These are phyloP conservation scores for Trachelus tabidus DNA, from an alignment of 2,888 invertebrate species.

Conservation along the genomic window DNA sequence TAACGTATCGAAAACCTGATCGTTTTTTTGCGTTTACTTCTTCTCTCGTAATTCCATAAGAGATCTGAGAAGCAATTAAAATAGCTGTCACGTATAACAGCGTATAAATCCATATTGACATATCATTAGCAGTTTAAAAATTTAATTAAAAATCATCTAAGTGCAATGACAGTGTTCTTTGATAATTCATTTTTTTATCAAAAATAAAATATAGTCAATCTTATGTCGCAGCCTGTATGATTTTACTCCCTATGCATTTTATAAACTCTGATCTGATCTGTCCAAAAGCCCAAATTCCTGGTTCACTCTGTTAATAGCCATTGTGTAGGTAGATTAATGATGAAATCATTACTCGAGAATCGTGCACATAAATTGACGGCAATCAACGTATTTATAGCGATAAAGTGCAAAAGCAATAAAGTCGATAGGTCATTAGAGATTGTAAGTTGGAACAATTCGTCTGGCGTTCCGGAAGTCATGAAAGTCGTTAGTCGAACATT, in stretches of 20 bases:
- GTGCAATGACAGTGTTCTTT: not conserved
- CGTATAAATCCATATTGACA: constrained; percentile 17
- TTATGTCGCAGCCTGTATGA: not conserved
- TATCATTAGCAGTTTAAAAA: constrained; percentile 14
- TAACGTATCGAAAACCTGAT: not conserved
- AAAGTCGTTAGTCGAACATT: not conserved
- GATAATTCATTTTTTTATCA: not conserved
- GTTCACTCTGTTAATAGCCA: not conserved
- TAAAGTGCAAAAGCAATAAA: not conserved
- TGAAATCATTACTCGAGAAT: not conserved
- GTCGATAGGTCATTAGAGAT: not conserved
- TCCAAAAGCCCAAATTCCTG: not conserved
- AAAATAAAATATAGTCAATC: not conserved
- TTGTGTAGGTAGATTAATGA: not conserved
- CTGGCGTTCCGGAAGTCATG: not conserved
- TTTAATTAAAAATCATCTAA: not conserved
- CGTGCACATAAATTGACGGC: not conserved
- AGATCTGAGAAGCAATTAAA: not conserved
- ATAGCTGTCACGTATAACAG: not conserved
- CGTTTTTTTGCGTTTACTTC: not conserved
- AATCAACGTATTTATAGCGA: not conserved
- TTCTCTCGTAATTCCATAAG: not conserved
- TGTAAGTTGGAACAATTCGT: not conserved
- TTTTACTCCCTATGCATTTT: not conserved
- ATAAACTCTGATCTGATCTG: too few species aligned